A percentile compares a stretch with the other conserved stretches of the same genome.
phyloP scores from a whole-genome alignment of 2,113 vertebrate genomes.

The Aix galericulata region DNA sequence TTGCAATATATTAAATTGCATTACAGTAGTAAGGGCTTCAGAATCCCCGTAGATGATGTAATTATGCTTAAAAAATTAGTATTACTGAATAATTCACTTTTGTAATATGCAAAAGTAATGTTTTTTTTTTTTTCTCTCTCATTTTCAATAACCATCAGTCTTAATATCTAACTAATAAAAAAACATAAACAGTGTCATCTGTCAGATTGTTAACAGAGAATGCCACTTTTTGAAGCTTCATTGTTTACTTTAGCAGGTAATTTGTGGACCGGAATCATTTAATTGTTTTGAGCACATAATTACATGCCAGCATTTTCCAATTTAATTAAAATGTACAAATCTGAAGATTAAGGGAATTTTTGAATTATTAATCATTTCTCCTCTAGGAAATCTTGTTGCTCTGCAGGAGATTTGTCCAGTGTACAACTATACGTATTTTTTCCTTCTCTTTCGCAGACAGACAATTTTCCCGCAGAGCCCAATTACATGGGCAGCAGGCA shows the following conservation, averaged over 20 bases:
- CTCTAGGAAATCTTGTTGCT: constrained; percentile 90
- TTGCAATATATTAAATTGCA: neutral
- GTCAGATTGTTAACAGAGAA: constrained; percentile 71
- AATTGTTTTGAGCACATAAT: constrained; percentile 85
- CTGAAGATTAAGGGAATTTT: constrained; percentile 84
- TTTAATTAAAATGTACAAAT: constrained; percentile 89
- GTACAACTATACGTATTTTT: constrained; percentile 87
- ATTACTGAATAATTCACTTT: constrained; percentile 73
- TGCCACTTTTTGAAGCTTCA: constrained; percentile 72
- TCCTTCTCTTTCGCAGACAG: constrained; percentile 95
- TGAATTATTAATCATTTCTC: constrained; percentile 92
- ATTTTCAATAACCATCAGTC: constrained; percentile 73
- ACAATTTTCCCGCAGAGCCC: constrained; percentile 99
- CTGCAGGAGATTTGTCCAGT: constrained; percentile 87
- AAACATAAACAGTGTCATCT: constrained; percentile 70
- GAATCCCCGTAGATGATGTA: constrained; percentile 65
- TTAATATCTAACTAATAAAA: constrained; percentile 75
- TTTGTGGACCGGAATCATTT: constrained; percentile 82
- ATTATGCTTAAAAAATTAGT: constrained; percentile 69
- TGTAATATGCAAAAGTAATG: constrained; percentile 62
- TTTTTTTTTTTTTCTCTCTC: constrained; percentile 64
- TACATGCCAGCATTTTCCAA: constrained; percentile 82
- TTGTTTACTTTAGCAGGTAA: constrained; percentile 87
- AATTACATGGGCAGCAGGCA: constrained; percentile 99
- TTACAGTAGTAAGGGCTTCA: constrained; percentile 17